Base-by-base conservation (phyloP, 2,113 vertebrate species). In the Oncorhynchus kisutch region DNA sequence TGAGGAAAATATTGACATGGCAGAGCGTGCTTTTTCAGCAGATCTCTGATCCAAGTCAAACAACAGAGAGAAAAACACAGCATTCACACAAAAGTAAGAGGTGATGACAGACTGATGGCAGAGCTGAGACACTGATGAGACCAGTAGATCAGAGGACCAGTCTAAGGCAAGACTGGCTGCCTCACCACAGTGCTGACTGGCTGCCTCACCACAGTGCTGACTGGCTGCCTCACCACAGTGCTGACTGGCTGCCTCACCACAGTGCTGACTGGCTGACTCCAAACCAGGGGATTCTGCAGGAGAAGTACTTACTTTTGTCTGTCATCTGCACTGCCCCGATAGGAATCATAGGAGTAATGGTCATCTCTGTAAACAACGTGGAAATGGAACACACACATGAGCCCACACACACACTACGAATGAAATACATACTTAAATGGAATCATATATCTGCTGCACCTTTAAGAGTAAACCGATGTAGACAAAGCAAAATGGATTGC, bases 271-370 rank as follows among this genome's bases (percentile, higher is more conserved):
- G 34, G 34, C 22, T 29, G 59, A 29, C n/a, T 1, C 20, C 27
- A 60, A 7, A 45, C 25, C 29, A 16, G 4, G 49, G 20, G 45
- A 45, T 11, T 45, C 73, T 39, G 65, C 7, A 51, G 72, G 22
- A 48, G 22, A 86, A 69, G 76, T 80, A 94, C 93, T 93, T 90
- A 94, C 94, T 90, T 93, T 87, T 91, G 91, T 85, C 93, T 90
- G 31, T 93, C 93, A 74, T 94, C 94, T 71, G 91, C 91, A 86
- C 78, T 80, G 76, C 93, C 89, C 48, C 92, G 93, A 87, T 94
- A 93, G 81, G 91, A 92, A 77, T 94, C 93, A 91, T 94, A 94
- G 70, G 79, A 70, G 87, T 93, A 94, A 85, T 91, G 92, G 81
- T 94, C 94, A 77, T 94, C 93, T 88, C 94, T 94, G 91, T 82